Evolutionary conservation across 2,888 invertebrate species (phyloP), one percentile per base, ranked within the genome.

Genomic region (Diarsia dahlii): DNA sequence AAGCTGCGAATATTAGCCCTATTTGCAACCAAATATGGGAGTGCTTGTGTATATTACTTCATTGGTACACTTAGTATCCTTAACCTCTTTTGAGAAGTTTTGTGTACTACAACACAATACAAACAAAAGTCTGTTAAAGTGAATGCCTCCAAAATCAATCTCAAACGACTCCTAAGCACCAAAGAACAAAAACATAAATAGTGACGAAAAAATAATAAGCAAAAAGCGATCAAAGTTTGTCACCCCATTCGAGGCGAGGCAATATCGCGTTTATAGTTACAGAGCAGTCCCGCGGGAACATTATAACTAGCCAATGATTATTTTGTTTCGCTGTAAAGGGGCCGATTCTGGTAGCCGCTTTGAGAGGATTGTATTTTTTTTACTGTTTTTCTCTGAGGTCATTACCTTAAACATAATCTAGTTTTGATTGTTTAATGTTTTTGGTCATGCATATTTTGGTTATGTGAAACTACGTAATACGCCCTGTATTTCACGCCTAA

Each of bases 261-360:
- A 91, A 93, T 94, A 95, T 94, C 95, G 92, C 94, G 92, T 93
- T 94, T 93, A 93, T 92, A 93, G 93, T 94, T 92, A 91, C 88
- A 89, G 92, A 93, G 94, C 93, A 92, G 91, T 93, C 92, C 95
- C 96, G 94, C 78, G 91, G 90, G 95, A 93, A 91, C 91, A 89
- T 92, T 94, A 91, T 94, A 94, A 95, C 94, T 95, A 92, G 94
- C 95, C 96, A 94, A 96, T 96, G 95, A 96, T 96, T 95, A 96
- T 96, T 95, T 95, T 93, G 93, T 91, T 89, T 90, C 88, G 82
- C 71, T 70, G 78, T 73, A 74, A 54, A 87, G 88, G 91, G 88
- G 84, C 82, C 64, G 90, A 94, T 94, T 94, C 89, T 90, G 87
- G 70, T 69, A 34, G 48, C 20, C 13, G 8, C 8, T 28, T 18